phyloP scores from a whole-genome alignment of 2,797 vertebrate genomes.

The Epinephelus malabaricus region DNA sequence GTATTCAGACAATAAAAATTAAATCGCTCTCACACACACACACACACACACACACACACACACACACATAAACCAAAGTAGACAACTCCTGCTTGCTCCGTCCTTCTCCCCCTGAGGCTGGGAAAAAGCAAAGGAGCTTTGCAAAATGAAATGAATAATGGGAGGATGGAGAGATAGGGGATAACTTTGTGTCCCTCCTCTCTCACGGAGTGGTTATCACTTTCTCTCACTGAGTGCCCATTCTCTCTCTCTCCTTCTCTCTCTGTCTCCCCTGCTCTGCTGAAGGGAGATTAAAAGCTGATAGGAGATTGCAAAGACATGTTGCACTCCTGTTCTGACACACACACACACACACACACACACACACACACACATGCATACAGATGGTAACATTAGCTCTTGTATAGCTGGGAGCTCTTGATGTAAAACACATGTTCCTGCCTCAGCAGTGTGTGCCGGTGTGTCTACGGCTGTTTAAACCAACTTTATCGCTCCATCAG shows the following conservation, averaged over 20 bases:
- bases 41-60: conserved; percentile 20
- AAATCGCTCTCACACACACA: conserved; percentile 42
- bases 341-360: conserved; percentile 51
- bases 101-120: conserved; percentile 52
- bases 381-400: conserved; percentile 79
- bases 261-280: conserved; percentile 44
- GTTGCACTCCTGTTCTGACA: conserved; percentile 79
- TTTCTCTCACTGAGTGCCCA: conserved; percentile 62
- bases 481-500: conserved; percentile 87
- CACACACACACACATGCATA: conserved; percentile 58
- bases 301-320: conserved; percentile 82
- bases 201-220: conserved; percentile 67
- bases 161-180: conserved; percentile 65
- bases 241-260: conserved; percentile 17
- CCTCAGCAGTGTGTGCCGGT: conserved; percentile 74
- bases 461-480: conserved; percentile 82
- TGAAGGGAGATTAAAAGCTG: conserved; percentile 82
- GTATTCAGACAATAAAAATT: conserved; percentile 67
- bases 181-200: conserved; percentile 52
- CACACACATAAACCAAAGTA: conserved; percentile 32
- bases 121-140: conserved; percentile 59
- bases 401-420: conserved; percentile 81
- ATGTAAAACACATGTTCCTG: conserved; percentile 85
- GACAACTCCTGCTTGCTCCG: conserved; percentile 43
- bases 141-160: conserved; percentile 74